Conservation (phyloP, 30 jellyfish, hydroid and myxozoan genomes). For the Nemopilema nomurai region DNA sequence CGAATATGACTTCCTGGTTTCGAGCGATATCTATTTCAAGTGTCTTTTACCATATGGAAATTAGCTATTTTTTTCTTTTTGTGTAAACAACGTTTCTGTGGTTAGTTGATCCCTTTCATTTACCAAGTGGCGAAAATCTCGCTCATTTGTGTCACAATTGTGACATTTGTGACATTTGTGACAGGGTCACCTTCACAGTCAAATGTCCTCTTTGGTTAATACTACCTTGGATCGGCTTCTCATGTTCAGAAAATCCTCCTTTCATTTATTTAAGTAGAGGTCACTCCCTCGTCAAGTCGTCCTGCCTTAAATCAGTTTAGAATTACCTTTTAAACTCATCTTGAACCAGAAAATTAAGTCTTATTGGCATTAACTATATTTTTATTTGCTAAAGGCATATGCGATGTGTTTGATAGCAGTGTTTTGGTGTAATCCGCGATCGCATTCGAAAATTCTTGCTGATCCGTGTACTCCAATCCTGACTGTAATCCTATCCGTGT, state of each 20-base stretch:
- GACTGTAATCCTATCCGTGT: slow-evolving; percentile 10
- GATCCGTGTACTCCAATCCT: slow-evolving; percentile 4
- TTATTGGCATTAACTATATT: background rate
- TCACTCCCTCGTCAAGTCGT: background rate
- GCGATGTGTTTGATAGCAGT: background rate
- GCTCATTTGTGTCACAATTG: background rate
- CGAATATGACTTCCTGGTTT: too few relatives aligned
- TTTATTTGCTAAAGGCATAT: background rate
- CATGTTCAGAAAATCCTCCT: background rate
- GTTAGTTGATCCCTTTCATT: background rate
- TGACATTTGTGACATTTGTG: background rate
- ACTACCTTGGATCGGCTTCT: background rate
- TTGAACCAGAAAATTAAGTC: background rate
- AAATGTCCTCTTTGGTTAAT: background rate
- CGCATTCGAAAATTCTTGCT: background rate
- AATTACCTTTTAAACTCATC: background rate
- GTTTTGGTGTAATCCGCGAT: background rate
- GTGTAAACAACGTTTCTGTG: background rate
- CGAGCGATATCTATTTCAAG: slow-evolving; percentile 3
- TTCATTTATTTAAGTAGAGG: background rate
- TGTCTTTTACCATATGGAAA: background rate
- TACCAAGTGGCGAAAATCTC: background rate
- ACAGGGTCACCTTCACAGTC: background rate
- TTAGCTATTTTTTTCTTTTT: background rate
- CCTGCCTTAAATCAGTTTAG: background rate